Evolutionary conservation across 2,888 invertebrate species (phyloP).

Genomic region (Crioceris asparagi): DNA sequence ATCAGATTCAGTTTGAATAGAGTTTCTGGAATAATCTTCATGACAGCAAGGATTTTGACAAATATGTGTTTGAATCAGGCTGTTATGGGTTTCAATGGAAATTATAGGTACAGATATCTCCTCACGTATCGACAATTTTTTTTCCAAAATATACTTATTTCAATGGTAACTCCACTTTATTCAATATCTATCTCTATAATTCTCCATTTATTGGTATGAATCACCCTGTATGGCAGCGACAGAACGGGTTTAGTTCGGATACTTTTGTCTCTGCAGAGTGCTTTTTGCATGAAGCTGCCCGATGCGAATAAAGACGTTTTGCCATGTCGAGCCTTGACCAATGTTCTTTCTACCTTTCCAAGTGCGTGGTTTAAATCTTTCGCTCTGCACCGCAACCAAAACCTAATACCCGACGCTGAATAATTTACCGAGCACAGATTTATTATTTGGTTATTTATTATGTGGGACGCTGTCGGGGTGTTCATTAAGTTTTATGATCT

Average conservation of each 20-base stretch:
- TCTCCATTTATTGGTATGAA: too few species aligned
- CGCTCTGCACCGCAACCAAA: slow-evolving; percentile 28
- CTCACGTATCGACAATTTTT: too few species aligned
- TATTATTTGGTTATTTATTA: slow-evolving; percentile 18
- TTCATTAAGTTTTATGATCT: too few species aligned
- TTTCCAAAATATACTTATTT: too few species aligned
- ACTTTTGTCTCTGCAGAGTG: slow-evolving; percentile 30
- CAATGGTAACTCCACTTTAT: too few species aligned
- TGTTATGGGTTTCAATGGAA: too few species aligned
- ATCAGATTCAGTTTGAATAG: too few species aligned
- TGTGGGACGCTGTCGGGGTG: slow-evolving; percentile 3
- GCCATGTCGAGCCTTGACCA: slow-evolving; percentile 32
- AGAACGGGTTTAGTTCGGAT: slow-evolving; percentile 35
- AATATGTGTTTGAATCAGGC: too few species aligned
- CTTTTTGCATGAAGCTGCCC: slow-evolving; percentile 34
- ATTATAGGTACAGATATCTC: too few species aligned
- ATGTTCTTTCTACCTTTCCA: slow-evolving; percentile 26
- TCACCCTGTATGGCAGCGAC: slow-evolving; percentile 20
- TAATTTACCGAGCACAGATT: slow-evolving; percentile 25
- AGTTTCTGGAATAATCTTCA: too few species aligned
- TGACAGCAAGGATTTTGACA: too few species aligned
- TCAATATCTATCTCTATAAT: too few species aligned
- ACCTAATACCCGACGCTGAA: slow-evolving; percentile 30
- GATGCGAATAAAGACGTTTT: slow-evolving; percentile 36
- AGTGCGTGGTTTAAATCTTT: slow-evolving; percentile 34